These are phyloP conservation scores for Lymantria dispar DNA, from an alignment of 2,888 invertebrate genomes.

Conservation along the genomic window DNA sequence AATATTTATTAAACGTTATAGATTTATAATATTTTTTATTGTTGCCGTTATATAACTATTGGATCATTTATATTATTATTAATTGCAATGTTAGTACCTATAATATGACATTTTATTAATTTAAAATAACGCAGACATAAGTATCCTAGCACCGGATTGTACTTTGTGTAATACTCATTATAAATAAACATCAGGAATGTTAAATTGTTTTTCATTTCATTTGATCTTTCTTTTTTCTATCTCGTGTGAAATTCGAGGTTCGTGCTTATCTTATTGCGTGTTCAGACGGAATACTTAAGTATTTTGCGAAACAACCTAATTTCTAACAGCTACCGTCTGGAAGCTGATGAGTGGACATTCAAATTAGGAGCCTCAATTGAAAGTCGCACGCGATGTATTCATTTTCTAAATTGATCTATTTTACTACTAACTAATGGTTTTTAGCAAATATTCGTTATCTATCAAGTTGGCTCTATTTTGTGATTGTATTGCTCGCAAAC, in stretches of 20 bases:
- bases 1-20: no score
- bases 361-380: conserved; percentile 52
- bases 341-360: conserved; percentile 49
- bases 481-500: no score
- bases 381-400: conserved; percentile 50
- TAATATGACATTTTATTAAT: no score
- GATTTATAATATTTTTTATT: no score
- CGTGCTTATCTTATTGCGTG: conserved; percentile 51
- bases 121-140: no score
- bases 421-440: background rate
- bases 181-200: background rate
- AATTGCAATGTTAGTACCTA: no score
- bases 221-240: background rate
- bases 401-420: conserved; percentile 9
- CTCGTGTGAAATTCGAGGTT: conserved; percentile 42
- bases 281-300: conserved; percentile 45
- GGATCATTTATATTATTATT: no score
- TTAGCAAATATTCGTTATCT: background rate
- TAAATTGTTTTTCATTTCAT: conserved; percentile 1
- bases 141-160: no score
- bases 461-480: background rate
- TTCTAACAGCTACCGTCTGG: conserved; percentile 70
- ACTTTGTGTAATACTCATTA: no score
- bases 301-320: conserved; percentile 56
- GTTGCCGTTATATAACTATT: no score